phyloP scores from a whole-genome alignment of 2,113 vertebrate genomes.

The Callipepla californica region DNA sequence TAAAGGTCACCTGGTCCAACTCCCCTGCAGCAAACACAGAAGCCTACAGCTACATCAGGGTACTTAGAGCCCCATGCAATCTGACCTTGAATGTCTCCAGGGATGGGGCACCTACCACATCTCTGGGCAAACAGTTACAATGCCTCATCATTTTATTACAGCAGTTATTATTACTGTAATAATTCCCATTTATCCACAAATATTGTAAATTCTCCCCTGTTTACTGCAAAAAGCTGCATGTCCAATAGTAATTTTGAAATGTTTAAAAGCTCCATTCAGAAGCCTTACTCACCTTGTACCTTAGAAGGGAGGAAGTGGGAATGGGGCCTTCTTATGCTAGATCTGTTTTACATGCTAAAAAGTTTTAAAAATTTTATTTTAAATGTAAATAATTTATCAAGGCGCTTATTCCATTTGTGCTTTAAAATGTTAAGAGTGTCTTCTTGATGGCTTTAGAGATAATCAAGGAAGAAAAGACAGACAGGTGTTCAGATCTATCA shows the following conservation, averaged over 20 bases:
- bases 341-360: background rate
- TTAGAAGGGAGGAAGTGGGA: background rate
- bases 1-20: too few relatives aligned
- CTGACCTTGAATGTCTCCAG: too few relatives aligned
- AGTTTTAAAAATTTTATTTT: background rate
- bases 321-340: background rate
- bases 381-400: background rate
- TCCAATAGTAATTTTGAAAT: background rate
- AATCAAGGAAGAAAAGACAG: background rate
- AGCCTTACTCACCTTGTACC: background rate
- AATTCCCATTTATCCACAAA: background rate
- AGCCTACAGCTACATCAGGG: too few relatives aligned
- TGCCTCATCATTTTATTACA: too few relatives aligned
- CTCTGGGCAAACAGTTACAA: too few relatives aligned
- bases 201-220: background rate
- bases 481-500: background rate
- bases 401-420: background rate
- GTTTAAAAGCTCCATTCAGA: background rate
- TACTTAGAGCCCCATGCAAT: too few relatives aligned
- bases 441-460: background rate
- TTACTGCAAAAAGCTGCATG: background rate
- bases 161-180: background rate
- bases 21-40: too few relatives aligned
- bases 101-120: too few relatives aligned
- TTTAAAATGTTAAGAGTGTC: background rate